phyloP scores from a whole-genome alignment of 2,888 invertebrate genomes.

The Amphimallon solstitiale region DNA sequence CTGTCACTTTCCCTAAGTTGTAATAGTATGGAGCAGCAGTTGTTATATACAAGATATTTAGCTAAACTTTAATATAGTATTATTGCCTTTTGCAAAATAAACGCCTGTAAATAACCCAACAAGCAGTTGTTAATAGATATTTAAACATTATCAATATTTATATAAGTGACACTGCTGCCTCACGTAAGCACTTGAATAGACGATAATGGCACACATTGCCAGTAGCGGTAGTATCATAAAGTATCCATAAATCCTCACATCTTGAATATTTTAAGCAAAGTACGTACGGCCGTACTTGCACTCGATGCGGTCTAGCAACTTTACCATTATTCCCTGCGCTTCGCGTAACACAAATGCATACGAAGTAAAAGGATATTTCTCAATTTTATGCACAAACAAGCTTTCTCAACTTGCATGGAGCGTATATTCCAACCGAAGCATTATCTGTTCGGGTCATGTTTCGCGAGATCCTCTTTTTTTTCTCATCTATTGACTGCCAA shows the following conservation, averaged over 20 bases:
- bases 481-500: conserved; percentile 6
- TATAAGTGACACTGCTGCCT: too few relatives aligned
- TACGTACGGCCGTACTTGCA: not conserved
- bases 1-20: too few relatives aligned
- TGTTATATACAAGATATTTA: too few relatives aligned
- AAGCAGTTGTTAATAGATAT: too few relatives aligned
- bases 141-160: too few relatives aligned
- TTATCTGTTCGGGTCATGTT: not conserved
- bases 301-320: conserved; percentile 12
- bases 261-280: conserved; percentile 9
- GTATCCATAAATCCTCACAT: conserved; percentile 14
- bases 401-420: conserved; percentile 9
- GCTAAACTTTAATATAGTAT: too few relatives aligned
- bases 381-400: conserved; percentile 20
- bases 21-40: too few relatives aligned
- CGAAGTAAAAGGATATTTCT: conserved; percentile 44
- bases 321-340: conserved; percentile 22
- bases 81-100: too few relatives aligned
- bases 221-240: not conserved
- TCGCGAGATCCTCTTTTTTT: not conserved
- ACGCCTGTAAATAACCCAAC: too few relatives aligned
- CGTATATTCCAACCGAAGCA: conserved; percentile 20
- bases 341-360: conserved; percentile 47
- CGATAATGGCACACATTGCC: not conserved
- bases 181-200: too few relatives aligned